A percentile compares a stretch with the other conserved stretches of the same genome.
These are phyloP conservation scores for Homarus gammarus DNA, from an alignment of 2,888 invertebrate genomes.

Conservation along the genomic window DNA sequence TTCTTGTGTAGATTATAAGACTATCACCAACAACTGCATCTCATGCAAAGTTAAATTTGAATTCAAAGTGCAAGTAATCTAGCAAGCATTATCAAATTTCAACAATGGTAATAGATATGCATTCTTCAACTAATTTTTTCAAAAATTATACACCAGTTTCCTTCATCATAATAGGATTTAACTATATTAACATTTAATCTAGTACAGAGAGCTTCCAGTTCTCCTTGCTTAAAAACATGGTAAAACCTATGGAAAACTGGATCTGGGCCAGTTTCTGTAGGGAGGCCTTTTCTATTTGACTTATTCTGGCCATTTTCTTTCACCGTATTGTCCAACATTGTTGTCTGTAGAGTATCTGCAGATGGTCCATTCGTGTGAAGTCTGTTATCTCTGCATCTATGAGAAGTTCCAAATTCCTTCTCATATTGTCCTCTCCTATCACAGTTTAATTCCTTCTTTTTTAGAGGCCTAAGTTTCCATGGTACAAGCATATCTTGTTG, in stretches of 20 bases:
- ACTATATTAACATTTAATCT: slow-evolving; percentile 82
- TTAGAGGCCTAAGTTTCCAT: slow-evolving; percentile 87
- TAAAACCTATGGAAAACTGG: slow-evolving; percentile 90
- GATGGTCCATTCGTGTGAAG: not conserved
- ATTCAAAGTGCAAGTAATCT: not conserved
- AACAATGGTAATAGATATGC: not conserved
- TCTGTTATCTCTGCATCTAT: slow-evolving; percentile 23
- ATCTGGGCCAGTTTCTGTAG: slow-evolving; percentile 18
- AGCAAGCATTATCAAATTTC: slow-evolving; percentile 8
- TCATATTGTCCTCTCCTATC: slow-evolving; percentile 77
- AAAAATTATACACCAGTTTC: slow-evolving; percentile 95
- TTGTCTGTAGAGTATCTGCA: not conserved
- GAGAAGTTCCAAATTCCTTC: slow-evolving; percentile 3
- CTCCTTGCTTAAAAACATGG: slow-evolving; percentile 93
- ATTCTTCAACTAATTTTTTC: slow-evolving; percentile 81
- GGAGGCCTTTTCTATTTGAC: slow-evolving; percentile 74
- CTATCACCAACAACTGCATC: not conserved
- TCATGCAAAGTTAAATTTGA: not conserved
- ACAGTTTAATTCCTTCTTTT: slow-evolving; percentile 75
- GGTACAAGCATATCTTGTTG: slow-evolving; percentile 96
- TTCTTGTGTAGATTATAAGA: not conserved
- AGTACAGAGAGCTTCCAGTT: slow-evolving; percentile 85
- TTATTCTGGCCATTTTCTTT: slow-evolving; percentile 16
- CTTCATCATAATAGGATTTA: slow-evolving; percentile 93
- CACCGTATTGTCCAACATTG: not conserved